phyloP scores from a whole-genome alignment of 2,113 vertebrate genomes.

The Sapajus apella region DNA sequence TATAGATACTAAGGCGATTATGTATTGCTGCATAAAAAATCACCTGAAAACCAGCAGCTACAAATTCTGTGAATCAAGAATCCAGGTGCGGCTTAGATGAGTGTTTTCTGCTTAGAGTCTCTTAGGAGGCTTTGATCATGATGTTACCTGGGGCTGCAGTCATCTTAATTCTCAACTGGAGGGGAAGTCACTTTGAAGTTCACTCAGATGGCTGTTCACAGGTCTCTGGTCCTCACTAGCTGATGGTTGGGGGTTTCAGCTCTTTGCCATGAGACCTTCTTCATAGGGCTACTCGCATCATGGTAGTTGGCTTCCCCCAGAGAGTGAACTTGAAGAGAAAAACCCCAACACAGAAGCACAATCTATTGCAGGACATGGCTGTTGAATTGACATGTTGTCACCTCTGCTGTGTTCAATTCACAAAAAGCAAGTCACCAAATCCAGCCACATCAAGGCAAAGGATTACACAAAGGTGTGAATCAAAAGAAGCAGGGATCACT shows the following conservation, averaged over 20 bases:
- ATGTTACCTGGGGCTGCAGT: not conserved
- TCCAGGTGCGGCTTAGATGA: not conserved
- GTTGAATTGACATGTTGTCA: not conserved
- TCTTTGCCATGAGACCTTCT: not conserved
- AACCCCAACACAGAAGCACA: not conserved
- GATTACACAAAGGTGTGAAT: not conserved
- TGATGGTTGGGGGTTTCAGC: not conserved
- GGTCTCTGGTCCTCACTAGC: not conserved
- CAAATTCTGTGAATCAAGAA: not conserved
- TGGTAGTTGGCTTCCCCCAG: not conserved
- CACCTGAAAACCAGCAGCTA: not conserved
- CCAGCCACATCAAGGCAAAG: not conserved
- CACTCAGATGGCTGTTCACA: not conserved
- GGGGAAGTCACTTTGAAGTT: not conserved
- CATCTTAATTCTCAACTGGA: not conserved
- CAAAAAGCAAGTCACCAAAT: not conserved
- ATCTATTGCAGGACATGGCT: not conserved
- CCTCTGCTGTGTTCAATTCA: not conserved
- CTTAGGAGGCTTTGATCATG: not conserved
- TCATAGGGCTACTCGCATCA: not conserved
- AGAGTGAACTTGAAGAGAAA: not conserved
- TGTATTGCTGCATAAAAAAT: not conserved
- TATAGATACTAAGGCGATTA: not conserved
- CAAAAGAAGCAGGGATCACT: not conserved
- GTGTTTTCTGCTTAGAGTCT: not conserved